A percentile compares a stretch with the other conserved stretches of the same genome.
Evolutionary conservation across 1,140 invertebrate species (phyloP).

Genomic region (Aphis craccivora): DNA sequence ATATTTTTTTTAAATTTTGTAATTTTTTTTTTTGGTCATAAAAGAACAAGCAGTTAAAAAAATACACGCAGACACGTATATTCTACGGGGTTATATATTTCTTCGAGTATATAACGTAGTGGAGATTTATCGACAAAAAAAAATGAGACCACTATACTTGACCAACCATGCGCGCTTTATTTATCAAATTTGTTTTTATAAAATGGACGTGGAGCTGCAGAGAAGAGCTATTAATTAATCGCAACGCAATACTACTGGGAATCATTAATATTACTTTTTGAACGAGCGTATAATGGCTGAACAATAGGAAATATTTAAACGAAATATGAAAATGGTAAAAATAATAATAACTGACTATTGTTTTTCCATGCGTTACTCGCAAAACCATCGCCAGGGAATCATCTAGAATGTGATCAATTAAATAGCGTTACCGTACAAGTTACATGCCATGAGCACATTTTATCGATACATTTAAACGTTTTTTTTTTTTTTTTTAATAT

Average conservation of each 20-base stretch:
- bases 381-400: background rate
- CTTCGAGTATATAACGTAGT: background rate
- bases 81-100: background rate
- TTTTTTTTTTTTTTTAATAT: background rate
- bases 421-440: background rate
- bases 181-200: background rate
- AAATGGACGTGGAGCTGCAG: background rate
- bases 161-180: background rate
- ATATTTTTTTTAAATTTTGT: background rate
- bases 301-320: background rate
- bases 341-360: background rate
- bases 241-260: background rate
- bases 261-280: conserved; percentile 23
- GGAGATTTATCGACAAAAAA: background rate
- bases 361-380: background rate
- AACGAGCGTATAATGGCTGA: background rate
- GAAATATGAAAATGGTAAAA: background rate
- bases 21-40: background rate
- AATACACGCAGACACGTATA: background rate
- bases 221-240: background rate
- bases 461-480: background rate
- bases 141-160: background rate
- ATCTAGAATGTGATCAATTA: background rate
- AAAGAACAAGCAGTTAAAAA: background rate
- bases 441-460: background rate